phyloP scores from a whole-genome alignment of 2,888 invertebrate genomes.

The Odontomyia ornata region DNA sequence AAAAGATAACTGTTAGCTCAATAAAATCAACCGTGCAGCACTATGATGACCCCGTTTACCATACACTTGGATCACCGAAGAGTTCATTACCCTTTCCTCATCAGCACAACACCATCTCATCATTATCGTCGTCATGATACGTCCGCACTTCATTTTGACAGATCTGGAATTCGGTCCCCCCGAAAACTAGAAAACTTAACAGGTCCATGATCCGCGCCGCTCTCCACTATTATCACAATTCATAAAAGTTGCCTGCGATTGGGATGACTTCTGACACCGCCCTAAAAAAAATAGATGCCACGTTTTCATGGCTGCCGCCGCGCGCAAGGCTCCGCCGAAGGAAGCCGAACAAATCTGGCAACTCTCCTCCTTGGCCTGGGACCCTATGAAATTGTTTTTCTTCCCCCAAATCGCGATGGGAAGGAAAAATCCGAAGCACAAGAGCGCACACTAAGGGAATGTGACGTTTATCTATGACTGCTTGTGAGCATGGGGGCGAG shows the following conservation, averaged over 20 bases:
- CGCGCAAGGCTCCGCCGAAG: not conserved
- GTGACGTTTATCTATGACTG: conserved; percentile 6
- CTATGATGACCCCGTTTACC: conserved; percentile 28
- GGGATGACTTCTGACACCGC: conserved; percentile 30
- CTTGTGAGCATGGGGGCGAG: not conserved
- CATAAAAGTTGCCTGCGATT: not conserved
- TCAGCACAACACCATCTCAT: too few species aligned
- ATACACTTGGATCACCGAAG: conserved; percentile 12
- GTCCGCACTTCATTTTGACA: not conserved
- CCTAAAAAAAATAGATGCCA: conserved; percentile 34
- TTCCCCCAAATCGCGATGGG: conserved; percentile 7
- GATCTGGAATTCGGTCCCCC: not conserved
- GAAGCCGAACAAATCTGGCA: not conserved
- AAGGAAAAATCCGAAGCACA: not conserved
- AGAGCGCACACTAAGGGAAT: conserved; percentile 1
- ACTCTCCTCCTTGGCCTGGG: not conserved
- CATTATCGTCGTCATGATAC: too few species aligned
- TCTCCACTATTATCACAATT: not conserved
- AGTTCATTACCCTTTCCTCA: conserved; percentile 29
- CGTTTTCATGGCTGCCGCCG: conserved; percentile 3
- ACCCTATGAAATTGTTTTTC: conserved; percentile 7
- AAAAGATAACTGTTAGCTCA: conserved; percentile 25
- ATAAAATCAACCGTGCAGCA: conserved; percentile 20
- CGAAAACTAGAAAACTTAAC: not conserved
- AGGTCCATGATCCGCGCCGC: not conserved